These are phyloP conservation scores for Pegoplata infirma DNA, from an alignment of 2,888 invertebrate genomes.

Conservation along the genomic window DNA sequence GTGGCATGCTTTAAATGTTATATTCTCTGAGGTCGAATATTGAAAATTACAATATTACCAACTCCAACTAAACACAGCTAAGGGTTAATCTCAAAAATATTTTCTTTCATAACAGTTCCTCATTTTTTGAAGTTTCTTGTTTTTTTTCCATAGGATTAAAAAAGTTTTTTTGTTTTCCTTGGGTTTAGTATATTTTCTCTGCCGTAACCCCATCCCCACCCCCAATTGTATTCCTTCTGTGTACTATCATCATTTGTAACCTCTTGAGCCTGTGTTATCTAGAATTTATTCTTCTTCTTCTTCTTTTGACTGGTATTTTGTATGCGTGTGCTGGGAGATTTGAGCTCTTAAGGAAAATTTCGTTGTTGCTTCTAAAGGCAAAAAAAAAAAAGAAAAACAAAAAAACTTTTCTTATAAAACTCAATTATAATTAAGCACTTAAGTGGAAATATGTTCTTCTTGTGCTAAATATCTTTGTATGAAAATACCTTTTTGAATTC, in stretches of 20 bases:
- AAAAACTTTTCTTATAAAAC: slow-evolving; percentile 66
- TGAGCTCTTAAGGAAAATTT: neutral
- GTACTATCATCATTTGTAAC: slow-evolving; percentile 1
- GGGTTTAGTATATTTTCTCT: neutral
- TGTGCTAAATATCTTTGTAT: neutral
- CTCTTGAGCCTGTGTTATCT: slow-evolving; percentile 10
- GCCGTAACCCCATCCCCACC: no score
- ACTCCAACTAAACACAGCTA: no score
- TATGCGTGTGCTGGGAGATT: neutral
- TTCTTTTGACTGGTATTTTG: neutral
- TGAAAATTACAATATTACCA: no score
- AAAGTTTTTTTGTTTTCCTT: slow-evolving; percentile 1
- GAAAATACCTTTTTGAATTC: neutral
- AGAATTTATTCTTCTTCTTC: no score
- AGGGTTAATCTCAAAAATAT: neutral
- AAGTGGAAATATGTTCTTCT: slow-evolving; percentile 67
- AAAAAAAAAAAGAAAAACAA: neutral
- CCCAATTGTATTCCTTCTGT: neutral
- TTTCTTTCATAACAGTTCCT: neutral
- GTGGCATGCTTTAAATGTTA: no score
- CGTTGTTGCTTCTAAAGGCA: neutral
- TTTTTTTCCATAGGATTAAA: neutral
- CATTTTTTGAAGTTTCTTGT: neutral
- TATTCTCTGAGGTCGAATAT: no score
- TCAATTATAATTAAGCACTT: slow-evolving; percentile 74